These are phyloP conservation scores for Diploptera punctata DNA, from an alignment of 2,888 invertebrate species.

Conservation along the genomic window DNA sequence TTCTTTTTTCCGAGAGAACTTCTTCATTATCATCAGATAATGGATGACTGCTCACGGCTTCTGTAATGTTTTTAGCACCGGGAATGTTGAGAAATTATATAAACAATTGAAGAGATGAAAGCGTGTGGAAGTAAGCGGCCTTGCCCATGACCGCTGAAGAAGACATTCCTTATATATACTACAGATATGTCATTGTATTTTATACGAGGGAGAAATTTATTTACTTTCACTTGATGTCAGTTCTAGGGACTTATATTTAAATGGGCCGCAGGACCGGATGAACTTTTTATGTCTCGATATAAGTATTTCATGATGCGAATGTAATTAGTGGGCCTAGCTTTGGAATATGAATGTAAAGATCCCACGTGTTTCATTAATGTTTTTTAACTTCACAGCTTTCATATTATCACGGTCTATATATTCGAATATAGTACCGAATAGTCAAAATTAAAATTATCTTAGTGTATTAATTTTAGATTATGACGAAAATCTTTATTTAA, in stretches of 20 bases:
- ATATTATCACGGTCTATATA: no score
- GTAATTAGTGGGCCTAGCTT: no score
- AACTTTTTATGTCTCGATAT: background rate
- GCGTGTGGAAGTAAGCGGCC: conserved; percentile 14
- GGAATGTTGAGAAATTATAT: background rate
- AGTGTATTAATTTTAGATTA: no score
- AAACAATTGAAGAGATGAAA: conserved; percentile 20
- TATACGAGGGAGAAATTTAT: background rate
- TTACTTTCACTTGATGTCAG: conserved; percentile 17
- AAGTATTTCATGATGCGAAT: background rate
- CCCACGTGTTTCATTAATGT: no score
- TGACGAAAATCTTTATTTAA: no score
- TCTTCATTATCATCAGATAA: background rate
- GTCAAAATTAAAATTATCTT: no score
- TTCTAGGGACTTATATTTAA: no score
- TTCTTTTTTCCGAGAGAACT: background rate
- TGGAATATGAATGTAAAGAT: no score
- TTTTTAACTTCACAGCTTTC: no score
- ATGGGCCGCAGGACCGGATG: background rate
- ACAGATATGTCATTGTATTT: conserved; percentile 17
- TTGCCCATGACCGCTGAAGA: conserved; percentile 15
- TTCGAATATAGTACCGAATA: no score
- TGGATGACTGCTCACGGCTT: background rate
- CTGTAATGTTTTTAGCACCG: background rate
- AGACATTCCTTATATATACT: background rate